Conservation (phyloP, 2,888 invertebrate species). For the Brachyopa scutellaris region DNA sequence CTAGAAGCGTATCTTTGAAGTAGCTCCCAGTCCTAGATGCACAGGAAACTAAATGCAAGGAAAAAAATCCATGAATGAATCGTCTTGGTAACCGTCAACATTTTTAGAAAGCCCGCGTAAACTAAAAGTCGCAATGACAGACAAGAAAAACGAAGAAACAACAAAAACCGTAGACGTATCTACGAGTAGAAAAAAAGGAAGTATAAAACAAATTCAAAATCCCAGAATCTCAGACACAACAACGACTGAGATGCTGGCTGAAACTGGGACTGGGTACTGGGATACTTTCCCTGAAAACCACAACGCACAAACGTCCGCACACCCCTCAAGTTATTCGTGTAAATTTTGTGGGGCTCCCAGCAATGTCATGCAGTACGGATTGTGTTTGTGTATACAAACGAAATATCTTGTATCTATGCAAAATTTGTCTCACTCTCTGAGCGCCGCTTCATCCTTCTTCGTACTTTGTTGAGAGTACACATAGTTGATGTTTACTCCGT, state of each 20-base stretch:
- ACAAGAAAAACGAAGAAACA: constrained; percentile 16
- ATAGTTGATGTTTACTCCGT: constrained; percentile 65
- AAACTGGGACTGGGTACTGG: too few relatives aligned
- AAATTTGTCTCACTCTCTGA: constrained; percentile 57
- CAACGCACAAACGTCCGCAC: constrained; percentile 5
- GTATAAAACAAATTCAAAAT: constrained; percentile 41
- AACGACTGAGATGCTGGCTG: constrained; percentile 43
- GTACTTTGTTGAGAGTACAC: constrained; percentile 20
- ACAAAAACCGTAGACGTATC: too few relatives aligned
- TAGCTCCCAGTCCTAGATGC: constrained; percentile 9
- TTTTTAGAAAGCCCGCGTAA: constrained; percentile 45
- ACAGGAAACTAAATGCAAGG: constrained; percentile 1
- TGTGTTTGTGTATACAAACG: constrained; percentile 56
- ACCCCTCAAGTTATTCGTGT: neutral
- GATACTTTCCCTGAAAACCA: constrained; percentile 61
- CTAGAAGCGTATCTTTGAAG: constrained; percentile 38
- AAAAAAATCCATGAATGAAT: constrained; percentile 42
- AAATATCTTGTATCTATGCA: constrained; percentile 57
- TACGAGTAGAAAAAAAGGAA: neutral
- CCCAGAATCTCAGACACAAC: constrained; percentile 68
- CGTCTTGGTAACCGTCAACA: constrained; percentile 24
- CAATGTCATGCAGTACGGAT: constrained; percentile 54
- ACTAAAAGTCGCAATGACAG: constrained; percentile 26
- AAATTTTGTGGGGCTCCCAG: constrained; percentile 43
- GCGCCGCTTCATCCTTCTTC: constrained; percentile 8